phyloP scores from a whole-genome alignment of 2,113 vertebrate species.

The Cichladusa arquata region DNA sequence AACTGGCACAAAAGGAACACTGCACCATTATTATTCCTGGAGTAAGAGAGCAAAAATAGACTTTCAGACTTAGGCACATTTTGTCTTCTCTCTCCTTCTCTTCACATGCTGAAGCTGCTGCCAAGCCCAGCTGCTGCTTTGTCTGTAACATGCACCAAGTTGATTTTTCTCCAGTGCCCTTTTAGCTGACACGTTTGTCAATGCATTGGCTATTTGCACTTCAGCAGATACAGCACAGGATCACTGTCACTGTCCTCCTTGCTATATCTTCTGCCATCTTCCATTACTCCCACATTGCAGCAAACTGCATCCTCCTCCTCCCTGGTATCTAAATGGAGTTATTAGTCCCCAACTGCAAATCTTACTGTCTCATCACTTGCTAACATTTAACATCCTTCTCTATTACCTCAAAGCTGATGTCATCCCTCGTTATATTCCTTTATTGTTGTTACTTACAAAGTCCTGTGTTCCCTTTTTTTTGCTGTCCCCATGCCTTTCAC shows the following conservation, averaged over 20 bases:
- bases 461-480: background rate
- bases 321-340: background rate
- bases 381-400: background rate
- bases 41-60: conserved; percentile 29
- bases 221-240: background rate
- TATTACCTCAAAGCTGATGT: background rate
- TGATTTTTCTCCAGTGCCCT: background rate
- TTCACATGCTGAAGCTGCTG: background rate
- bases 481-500: background rate
- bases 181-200: background rate
- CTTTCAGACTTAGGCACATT: background rate
- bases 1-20: conserved; percentile 15
- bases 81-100: conserved; percentile 4
- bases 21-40: conserved; percentile 27
- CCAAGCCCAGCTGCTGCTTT: background rate
- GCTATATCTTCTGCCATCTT: background rate
- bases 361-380: background rate
- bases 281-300: background rate
- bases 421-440: background rate
- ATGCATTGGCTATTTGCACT: background rate
- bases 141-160: background rate
- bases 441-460: background rate
- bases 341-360: background rate
- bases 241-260: background rate
- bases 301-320: background rate